Evolutionary conservation across 2,888 invertebrate genomes (phyloP), one percentile per base, ranked within the genome.

Genomic region (Thelaira solivaga): DNA sequence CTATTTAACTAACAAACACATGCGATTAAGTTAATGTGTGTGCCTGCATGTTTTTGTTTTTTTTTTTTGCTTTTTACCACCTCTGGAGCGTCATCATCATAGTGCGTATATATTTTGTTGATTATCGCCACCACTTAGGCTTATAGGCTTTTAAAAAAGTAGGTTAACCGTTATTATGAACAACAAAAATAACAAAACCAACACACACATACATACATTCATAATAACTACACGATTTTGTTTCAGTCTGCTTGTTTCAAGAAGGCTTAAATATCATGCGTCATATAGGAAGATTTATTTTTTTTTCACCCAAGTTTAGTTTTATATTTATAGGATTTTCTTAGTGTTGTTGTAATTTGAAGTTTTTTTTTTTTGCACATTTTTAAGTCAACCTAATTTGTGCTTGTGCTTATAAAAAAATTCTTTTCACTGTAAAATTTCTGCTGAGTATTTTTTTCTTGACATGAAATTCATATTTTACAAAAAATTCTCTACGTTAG

Each of bases 121-220:
- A 78, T 69, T 69, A 78, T 64, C 68, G 41, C 73, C 68, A 59
- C 43, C 20, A 65, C 41, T 68, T 62, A 43, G 51, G 55, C 59
- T 78, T 64, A 75, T 22, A 67, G 57, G 43, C n/a, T n/a, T 59
- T 47, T 41, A 67, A 65, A 68, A 51, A 77, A 69, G 65, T 78
- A 78, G 78, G 78, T 78, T 78, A 78, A 78, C 78, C 78, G 78
- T 78, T 78, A 78, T 65, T 74, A 78, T 53, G 65, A 74, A 71
- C 34, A 71, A 10, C 26, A 26, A 68, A 41, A 57, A 57, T 13
- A 41, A 29, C 22, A 61, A 61, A 16, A 26, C 2, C 6, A 47
- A 22, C 22, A 62, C n/a, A n/a, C n/a, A n/a, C n/a, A n/a, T n/a
- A 11, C 55, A 39, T 39, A 24, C 39, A 36, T 55, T 24, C 8